Base-by-base conservation (phyloP, 2,113 vertebrate genomes). In the rabbit (Oryctolagus cuniculus) region DNA sequence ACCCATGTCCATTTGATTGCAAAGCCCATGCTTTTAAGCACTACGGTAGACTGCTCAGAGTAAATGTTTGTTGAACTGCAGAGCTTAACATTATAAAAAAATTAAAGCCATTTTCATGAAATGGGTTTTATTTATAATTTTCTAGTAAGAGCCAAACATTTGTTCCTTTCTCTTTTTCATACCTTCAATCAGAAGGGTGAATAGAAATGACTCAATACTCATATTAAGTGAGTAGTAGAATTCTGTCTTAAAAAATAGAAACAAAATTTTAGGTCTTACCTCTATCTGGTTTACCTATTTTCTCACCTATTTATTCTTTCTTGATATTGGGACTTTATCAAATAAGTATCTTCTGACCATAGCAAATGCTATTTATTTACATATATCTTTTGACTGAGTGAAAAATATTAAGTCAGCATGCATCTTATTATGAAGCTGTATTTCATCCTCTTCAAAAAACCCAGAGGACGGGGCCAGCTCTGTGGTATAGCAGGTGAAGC, bases 21-120 rank as follows among this genome's bases (percentile, higher is more conserved):
- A 51, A 69, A 89, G 22, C 11, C 11, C 36, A 86, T 73, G 58
- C 6, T 88, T 19, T 95, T 73, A 86, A 91, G 53, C 63, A 93
- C 9, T 1, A 53, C 53, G 31, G 58, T 53, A 93, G 34, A 91
- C 36, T 87, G 24, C 69, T 44, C 66, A 88, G 61, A 73, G 44
- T 87, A 92, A 89, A 93, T 73, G 21, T 95, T 81, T 90, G 22
- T 70, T 90, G 51, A 78, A 63, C 1, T 95, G 22, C 87, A 84
- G 87, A 92, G 38, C 0, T 84, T 13, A 90, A 61, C 15, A 73
- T 31, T 1, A 34, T 38, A 79, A 94, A 87, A 91, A 85, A 75
- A 15, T n/a, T 69, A 61, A 82, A 92, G 58, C 21, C n/a, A 73
- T 10, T 91, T 92, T 72, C 34, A 78, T 82, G 19, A 84, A 77